A percentile compares a stretch with the other conserved stretches of the same genome.
Evolutionary conservation across 2,797 vertebrate species (phyloP).

Genomic region (Rhabdomys pumilio): DNA sequence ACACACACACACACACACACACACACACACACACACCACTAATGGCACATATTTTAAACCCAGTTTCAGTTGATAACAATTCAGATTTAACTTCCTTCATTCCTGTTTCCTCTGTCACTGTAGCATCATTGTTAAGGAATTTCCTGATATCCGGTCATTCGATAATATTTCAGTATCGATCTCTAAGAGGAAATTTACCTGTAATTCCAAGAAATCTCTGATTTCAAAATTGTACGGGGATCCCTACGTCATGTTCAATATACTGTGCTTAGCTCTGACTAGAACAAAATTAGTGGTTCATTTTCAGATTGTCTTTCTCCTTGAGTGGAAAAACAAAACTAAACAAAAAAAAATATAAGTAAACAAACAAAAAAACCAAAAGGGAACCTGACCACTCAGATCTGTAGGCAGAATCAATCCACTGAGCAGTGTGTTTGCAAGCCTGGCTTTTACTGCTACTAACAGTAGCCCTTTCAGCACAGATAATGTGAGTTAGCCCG

Average conservation of each 20-base stretch:
- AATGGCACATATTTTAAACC: too few species aligned
- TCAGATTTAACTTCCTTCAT: background rate
- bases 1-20: too few species aligned
- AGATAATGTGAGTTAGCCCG: background rate
- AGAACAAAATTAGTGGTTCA: background rate
- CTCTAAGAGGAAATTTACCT: constrained; percentile 5
- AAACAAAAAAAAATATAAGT: too few species aligned
- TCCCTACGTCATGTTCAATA: background rate
- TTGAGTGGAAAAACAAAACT: background rate
- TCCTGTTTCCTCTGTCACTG: background rate
- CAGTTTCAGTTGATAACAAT: background rate
- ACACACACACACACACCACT: too few species aligned
- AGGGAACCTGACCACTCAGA: background rate
- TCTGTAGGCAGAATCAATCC: background rate
- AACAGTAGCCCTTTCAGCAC: background rate
- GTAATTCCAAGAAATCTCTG: background rate
- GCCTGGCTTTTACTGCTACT: too few species aligned
- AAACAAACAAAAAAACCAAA: background rate
- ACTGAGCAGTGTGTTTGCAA: background rate
- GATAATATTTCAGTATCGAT: background rate
- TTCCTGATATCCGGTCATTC: background rate
- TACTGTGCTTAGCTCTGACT: background rate
- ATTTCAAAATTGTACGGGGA: background rate
- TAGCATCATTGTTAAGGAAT: background rate
- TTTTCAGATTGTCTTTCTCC: background rate